phyloP scores from a whole-genome alignment of 2,888 invertebrate genomes.

The Malacosoma neustria region DNA sequence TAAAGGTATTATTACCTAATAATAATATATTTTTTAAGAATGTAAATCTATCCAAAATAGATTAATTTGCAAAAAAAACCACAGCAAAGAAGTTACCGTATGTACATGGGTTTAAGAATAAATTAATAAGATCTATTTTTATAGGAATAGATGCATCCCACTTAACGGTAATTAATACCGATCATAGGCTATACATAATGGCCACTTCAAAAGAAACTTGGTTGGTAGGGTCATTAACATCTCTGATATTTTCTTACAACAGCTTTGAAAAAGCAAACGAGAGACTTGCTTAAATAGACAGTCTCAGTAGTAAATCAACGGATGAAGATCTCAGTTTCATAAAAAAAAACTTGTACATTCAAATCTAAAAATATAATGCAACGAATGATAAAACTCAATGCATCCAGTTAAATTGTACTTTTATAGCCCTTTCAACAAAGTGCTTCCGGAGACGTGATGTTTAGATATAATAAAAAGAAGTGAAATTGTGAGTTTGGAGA shows the following conservation, averaged over 20 bases:
- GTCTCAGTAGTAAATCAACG: background rate
- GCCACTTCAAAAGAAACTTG: background rate
- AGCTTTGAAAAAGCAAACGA: constrained; percentile 1
- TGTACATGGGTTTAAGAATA: background rate
- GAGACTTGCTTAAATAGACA: background rate
- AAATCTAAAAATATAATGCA: background rate
- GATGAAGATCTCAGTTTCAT: background rate
- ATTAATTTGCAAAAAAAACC: too few species aligned
- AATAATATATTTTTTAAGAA: too few species aligned
- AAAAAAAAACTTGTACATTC: constrained; percentile 5
- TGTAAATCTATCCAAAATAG: too few species aligned
- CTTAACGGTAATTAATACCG: constrained; percentile 2
- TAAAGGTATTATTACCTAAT: too few species aligned
- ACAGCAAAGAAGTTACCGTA: too few species aligned
- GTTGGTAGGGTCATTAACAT: background rate
- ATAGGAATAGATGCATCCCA: background rate
- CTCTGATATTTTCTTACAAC: background rate
- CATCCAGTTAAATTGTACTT: constrained; percentile 17
- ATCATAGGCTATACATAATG: background rate
- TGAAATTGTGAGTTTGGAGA: constrained; percentile 7
- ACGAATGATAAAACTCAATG: background rate
- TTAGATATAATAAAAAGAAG: constrained; percentile 24
- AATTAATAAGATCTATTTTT: constrained; percentile 6
- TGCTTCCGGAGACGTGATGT: constrained; percentile 29
- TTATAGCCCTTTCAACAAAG: constrained; percentile 33